A percentile compares a stretch with the other conserved stretches of the same genome.
Evolutionary conservation across 2,113 vertebrate species (phyloP).

Genomic region (Aegotheles bennettii): DNA sequence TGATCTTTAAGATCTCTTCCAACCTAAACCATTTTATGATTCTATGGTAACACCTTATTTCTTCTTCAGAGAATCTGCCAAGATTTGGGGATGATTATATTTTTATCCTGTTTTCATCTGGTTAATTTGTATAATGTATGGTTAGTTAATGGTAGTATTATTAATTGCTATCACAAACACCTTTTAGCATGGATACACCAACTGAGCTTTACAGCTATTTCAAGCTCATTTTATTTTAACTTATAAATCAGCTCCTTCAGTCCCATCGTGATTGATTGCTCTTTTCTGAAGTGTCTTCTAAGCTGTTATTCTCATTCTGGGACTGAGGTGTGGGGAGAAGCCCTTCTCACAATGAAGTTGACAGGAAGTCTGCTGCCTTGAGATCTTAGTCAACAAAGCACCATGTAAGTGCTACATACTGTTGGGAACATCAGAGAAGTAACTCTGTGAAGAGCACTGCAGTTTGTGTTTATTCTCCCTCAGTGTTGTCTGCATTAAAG

Average conservation of each 20-base stretch:
- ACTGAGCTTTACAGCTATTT: background rate
- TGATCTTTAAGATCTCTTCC: no score
- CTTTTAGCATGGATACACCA: background rate
- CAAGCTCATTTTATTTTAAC: background rate
- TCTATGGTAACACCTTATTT: background rate
- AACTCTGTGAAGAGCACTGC: background rate
- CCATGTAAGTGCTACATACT: background rate
- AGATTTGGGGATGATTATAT: background rate
- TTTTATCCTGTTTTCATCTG: background rate
- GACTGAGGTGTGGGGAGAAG: background rate
- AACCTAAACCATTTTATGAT: no score
- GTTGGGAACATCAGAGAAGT: background rate
- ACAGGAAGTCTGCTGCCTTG: background rate
- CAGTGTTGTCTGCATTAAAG: background rate
- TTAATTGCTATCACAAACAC: background rate
- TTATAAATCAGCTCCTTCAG: background rate
- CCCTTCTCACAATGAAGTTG: background rate
- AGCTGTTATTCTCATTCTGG: background rate
- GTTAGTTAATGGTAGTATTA: background rate
- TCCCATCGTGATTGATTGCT: background rate
- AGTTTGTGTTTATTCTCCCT: background rate
- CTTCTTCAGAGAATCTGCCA: background rate
- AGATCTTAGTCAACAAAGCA: background rate
- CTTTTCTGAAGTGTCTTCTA: background rate
- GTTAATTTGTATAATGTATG: background rate